Percentiles rank a stretch among this genome's conserved stretches.
These are phyloP conservation scores for Pogoniulus pusillus DNA, from an alignment of 2,797 vertebrate species.

Conservation along the genomic window DNA sequence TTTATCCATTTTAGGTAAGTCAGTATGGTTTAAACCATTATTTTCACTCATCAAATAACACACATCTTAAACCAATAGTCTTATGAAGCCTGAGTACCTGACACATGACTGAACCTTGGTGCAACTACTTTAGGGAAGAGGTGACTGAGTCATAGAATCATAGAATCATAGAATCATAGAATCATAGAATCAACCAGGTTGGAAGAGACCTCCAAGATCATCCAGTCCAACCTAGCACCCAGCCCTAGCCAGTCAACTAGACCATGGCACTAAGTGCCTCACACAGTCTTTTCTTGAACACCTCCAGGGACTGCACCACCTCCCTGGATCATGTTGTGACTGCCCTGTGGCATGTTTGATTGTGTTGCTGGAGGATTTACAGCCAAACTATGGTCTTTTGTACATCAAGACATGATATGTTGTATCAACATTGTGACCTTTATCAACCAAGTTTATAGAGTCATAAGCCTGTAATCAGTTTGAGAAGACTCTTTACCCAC, in stretches of 20 bases:
- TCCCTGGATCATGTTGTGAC: neutral
- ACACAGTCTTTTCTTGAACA: too few species aligned
- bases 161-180: too few species aligned
- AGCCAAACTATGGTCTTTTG: neutral
- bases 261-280: too few species aligned
- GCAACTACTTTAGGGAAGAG: accelerated
- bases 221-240: too few species aligned
- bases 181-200: too few species aligned
- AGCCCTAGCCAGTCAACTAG: too few species aligned
- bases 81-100: neutral
- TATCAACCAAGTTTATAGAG: neutral
- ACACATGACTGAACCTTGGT: neutral
- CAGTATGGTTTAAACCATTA: neutral
- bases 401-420: neutral
- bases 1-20: neutral
- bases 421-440: neutral
- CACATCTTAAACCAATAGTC: neutral
- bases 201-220: too few species aligned
- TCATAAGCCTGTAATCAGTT: neutral
- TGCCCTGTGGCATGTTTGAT: accelerated
- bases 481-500: constrained; percentile 9
- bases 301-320: too few species aligned
- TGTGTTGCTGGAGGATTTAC: neutral
- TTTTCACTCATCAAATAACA: neutral
- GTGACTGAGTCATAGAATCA: too few species aligned